These are phyloP conservation scores for Callosobruchus maculatus DNA, from an alignment of 2,888 invertebrate genomes.

Conservation along the genomic window DNA sequence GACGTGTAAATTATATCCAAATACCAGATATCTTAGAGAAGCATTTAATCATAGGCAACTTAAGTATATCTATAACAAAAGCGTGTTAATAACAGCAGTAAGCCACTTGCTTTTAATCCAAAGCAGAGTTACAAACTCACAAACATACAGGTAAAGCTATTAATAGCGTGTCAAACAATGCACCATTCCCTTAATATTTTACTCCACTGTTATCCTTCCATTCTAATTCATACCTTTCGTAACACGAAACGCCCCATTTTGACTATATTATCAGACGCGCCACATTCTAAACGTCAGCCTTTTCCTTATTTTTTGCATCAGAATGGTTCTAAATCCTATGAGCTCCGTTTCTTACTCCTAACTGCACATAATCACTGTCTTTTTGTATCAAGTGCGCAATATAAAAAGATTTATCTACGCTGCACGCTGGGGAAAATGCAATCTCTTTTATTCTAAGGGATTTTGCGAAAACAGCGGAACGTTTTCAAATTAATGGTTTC, in stretches of 20 bases:
- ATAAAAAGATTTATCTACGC: constrained; percentile 11
- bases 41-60: too few relatives aligned
- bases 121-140: too few relatives aligned
- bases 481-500: not conserved
- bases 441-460: not conserved
- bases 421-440: not conserved
- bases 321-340: constrained; percentile 24
- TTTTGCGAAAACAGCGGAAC: not conserved
- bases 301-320: constrained; percentile 34
- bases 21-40: too few relatives aligned
- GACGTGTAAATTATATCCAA: too few relatives aligned
- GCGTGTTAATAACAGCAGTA: too few relatives aligned
- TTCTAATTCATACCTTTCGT: not conserved
- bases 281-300: constrained; percentile 35
- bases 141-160: too few relatives aligned
- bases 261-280: constrained; percentile 41
- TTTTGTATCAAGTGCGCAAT: constrained; percentile 8
- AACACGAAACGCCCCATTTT: constrained; percentile 22
- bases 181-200: not conserved
- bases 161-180: too few relatives aligned
- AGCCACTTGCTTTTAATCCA: too few relatives aligned
- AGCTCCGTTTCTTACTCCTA: constrained; percentile 20
- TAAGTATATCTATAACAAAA: too few relatives aligned
- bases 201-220: not conserved
- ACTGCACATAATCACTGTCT: constrained; percentile 20